phyloP scores from a whole-genome alignment of 2,888 invertebrate genomes.

The Zhuqinia jingwanae region DNA sequence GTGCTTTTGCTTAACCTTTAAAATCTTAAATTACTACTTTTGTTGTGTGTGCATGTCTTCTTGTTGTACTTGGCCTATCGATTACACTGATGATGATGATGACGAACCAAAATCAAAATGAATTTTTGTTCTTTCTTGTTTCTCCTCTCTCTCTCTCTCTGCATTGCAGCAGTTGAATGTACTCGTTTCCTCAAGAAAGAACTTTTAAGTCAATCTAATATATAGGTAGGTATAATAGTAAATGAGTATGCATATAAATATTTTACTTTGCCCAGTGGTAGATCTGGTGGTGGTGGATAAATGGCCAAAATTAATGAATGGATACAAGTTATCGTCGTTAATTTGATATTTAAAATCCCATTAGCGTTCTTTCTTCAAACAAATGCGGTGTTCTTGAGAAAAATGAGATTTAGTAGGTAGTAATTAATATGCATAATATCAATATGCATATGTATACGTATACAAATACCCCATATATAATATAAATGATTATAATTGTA shows the following conservation, averaged over 20 bases:
- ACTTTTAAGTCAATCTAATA: constrained; percentile 20
- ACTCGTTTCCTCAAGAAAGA: neutral
- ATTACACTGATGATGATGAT: constrained; percentile 33
- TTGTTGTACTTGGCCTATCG: constrained; percentile 27
- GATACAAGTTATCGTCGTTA: neutral
- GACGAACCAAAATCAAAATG: neutral
- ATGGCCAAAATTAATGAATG: neutral
- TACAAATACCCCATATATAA: too few species aligned
- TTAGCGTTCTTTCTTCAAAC: constrained; percentile 4
- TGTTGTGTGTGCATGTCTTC: neutral
- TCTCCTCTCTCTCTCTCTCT: neutral
- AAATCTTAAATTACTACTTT: constrained; percentile 5
- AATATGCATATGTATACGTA: too few species aligned
- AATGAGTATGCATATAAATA: neutral
- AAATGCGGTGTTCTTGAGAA: neutral
- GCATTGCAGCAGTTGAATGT: constrained; percentile 16
- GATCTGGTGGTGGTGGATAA: too few species aligned
- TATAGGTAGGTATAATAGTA: too few species aligned
- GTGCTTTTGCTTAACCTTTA: constrained; percentile 18
- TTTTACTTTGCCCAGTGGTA: too few species aligned
- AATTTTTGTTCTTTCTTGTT: neutral
- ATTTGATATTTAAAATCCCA: constrained; percentile 37
- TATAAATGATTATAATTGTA: too few species aligned
- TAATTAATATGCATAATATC: constrained; percentile 31
- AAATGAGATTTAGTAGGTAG: constrained; percentile 25